Percentiles rank a stretch among this genome's conserved stretches.
These are phyloP conservation scores for Carterocephalus palaemon DNA, from an alignment of 2,888 invertebrate species.

Conservation along the genomic window DNA sequence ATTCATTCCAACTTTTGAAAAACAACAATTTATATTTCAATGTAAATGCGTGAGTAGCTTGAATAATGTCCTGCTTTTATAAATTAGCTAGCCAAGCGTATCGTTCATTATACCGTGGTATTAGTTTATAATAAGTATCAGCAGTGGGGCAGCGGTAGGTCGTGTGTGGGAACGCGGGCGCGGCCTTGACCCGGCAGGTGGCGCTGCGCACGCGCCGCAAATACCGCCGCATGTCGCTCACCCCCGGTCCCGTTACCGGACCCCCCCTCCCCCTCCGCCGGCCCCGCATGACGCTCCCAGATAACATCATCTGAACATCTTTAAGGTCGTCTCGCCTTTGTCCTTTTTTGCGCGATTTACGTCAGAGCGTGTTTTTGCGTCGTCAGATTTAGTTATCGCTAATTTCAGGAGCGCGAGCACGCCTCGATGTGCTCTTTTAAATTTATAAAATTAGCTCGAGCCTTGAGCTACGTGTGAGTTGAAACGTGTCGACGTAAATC, in stretches of 20 bases:
- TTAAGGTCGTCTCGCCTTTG: constrained; percentile 7
- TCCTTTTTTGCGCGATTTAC: constrained; percentile 14
- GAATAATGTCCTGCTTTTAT: too few species aligned
- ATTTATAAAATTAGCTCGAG: too few species aligned
- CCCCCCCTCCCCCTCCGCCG: constrained; percentile 8
- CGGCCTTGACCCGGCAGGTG: constrained; percentile 39
- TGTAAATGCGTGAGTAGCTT: too few species aligned
- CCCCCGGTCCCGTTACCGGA: constrained; percentile 38
- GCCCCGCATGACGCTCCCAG: constrained; percentile 20
- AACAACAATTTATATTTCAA: too few species aligned
- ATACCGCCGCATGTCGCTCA: constrained; percentile 64
- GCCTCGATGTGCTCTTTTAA: too few species aligned
- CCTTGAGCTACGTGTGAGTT: too few species aligned
- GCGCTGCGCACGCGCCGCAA: constrained; percentile 40
- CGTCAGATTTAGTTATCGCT: neutral
- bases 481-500: too few species aligned
- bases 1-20: too few species aligned
- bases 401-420: neutral
- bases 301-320: constrained; percentile 20
- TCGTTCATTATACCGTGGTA: too few species aligned
- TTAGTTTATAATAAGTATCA: too few species aligned
- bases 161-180: constrained; percentile 1
- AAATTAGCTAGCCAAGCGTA: too few species aligned
- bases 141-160: too few species aligned
- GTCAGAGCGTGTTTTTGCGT: constrained; percentile 2